A percentile compares a stretch with the other conserved stretches of the same genome.
phyloP scores from a whole-genome alignment of 1,140 invertebrate species.

The Procambarus clarkii region DNA sequence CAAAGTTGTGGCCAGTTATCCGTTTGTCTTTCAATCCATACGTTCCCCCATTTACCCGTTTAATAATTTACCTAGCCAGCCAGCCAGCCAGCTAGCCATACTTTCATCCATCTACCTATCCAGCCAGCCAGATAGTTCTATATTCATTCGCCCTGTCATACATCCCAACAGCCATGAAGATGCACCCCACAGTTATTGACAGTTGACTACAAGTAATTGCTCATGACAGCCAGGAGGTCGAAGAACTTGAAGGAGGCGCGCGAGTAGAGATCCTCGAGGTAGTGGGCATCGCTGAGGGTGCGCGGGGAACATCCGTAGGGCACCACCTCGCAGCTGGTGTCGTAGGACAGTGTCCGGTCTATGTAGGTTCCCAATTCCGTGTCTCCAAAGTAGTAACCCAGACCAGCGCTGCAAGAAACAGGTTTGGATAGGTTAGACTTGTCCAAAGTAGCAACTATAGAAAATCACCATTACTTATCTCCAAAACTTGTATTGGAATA shows the following conservation, averaged over 20 bases:
- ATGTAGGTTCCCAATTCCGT: slow-evolving; percentile 17
- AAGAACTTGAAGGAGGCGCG: slow-evolving; percentile 52
- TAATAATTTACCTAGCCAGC: too few relatives aligned
- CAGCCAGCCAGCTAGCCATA: too few relatives aligned
- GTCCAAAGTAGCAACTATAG: background rate
- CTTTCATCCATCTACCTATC: too few relatives aligned
- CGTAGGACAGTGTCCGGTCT: background rate
- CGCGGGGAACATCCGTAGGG: slow-evolving; percentile 12
- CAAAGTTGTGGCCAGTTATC: too few relatives aligned
- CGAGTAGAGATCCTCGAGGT: slow-evolving; percentile 45
- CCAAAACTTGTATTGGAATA: too few relatives aligned
- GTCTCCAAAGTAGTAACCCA: slow-evolving; percentile 39
- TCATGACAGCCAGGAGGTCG: slow-evolving; percentile 16
- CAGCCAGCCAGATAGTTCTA: too few relatives aligned
- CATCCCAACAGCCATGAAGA: too few relatives aligned
- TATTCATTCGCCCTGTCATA: too few relatives aligned
- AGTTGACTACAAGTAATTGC: slow-evolving; percentile 8
- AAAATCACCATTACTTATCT: too few relatives aligned
- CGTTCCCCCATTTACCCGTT: too few relatives aligned
- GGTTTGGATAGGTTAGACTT: background rate
- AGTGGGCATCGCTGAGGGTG: slow-evolving; percentile 30
- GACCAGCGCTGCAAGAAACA: background rate
- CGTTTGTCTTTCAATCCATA: too few relatives aligned
- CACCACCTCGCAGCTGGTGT: background rate
- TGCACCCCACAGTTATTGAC: too few relatives aligned